Evolutionary conservation across 1,140 invertebrate species (phyloP).

Genomic region (Oppia nitens): DNA sequence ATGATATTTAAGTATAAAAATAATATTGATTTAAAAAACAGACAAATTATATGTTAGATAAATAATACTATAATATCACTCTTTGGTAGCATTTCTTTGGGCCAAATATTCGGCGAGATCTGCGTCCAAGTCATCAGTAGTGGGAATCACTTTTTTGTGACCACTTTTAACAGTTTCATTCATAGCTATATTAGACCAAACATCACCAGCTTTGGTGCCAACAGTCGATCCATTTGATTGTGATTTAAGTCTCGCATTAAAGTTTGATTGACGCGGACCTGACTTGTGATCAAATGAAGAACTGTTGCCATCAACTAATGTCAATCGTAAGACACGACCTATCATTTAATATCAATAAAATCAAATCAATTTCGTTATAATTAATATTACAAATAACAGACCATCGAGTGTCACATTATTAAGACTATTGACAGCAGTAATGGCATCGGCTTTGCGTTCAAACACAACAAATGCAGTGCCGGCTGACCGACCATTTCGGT

Average conservation of each 20-base stretch:
- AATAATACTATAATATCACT: not conserved
- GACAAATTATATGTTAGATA: not conserved
- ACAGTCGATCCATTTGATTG: too few relatives aligned
- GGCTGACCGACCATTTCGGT: constrained; percentile 80
- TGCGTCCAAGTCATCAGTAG: not conserved
- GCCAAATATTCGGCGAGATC: not conserved
- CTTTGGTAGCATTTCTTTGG: not conserved
- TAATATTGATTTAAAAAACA: too few relatives aligned
- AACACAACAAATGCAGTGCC: constrained; percentile 94
- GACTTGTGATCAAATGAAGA: too few relatives aligned
- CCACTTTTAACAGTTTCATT: too few relatives aligned
- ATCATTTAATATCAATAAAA: not conserved
- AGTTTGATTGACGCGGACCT: not conserved
- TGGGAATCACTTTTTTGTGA: not conserved
- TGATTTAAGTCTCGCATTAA: too few relatives aligned
- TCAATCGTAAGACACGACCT: not conserved
- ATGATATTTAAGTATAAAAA: too few relatives aligned
- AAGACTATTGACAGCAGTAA: constrained; percentile 93
- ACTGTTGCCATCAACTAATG: not conserved
- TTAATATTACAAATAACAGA: constrained; percentile 25
- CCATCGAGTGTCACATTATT: constrained; percentile 92
- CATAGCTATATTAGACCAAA: not conserved
- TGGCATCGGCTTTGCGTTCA: constrained; percentile 70
- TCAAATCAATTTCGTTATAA: too few relatives aligned
- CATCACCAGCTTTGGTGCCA: too few relatives aligned